Conservation (phyloP, 1,140 invertebrate species). For the Heliconius melpomene region DNA sequence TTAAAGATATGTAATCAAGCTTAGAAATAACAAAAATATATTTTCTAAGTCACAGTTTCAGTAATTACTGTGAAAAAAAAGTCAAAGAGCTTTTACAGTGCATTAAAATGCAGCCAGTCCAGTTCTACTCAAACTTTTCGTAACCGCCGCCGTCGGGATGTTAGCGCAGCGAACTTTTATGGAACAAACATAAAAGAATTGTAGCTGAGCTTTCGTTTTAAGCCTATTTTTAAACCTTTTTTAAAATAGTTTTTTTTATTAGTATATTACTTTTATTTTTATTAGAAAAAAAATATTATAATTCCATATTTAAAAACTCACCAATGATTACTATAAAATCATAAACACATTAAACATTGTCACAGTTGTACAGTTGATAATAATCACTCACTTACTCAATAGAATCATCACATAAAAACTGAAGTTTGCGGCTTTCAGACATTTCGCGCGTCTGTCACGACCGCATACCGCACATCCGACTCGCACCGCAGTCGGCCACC, state of each 20-base stretch:
- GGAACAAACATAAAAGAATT: conserved; percentile 9
- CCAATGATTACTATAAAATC: conserved; percentile 78
- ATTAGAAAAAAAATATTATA: not conserved
- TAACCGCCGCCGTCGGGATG: conserved; percentile 25
- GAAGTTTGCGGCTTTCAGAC: conserved; percentile 50
- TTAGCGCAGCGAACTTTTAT: conserved; percentile 15
- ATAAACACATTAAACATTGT: conserved; percentile 67
- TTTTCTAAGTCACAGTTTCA: conserved; percentile 2
- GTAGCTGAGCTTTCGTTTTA: not conserved
- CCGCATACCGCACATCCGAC: conserved; percentile 56
- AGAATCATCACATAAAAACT: conserved; percentile 52
- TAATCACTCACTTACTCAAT: conserved; percentile 55
- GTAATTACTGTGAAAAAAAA: conserved; percentile 3
- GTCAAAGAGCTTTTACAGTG: not conserved
- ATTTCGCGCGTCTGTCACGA: conserved; percentile 65
- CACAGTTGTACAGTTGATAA: conserved; percentile 41
- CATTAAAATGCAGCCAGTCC: conserved; percentile 8
- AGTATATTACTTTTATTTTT: not conserved
- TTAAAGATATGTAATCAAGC: not conserved
- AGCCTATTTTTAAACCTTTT: not conserved
- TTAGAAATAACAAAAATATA: not conserved
- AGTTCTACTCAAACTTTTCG: conserved; percentile 10
- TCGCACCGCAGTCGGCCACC: conserved; percentile 54
- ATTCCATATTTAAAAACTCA: conserved; percentile 49
- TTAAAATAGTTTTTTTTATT: not conserved